Evolutionary conservation across 1,140 invertebrate genomes (phyloP).

Genomic region (Drosophila seguyi): DNA sequence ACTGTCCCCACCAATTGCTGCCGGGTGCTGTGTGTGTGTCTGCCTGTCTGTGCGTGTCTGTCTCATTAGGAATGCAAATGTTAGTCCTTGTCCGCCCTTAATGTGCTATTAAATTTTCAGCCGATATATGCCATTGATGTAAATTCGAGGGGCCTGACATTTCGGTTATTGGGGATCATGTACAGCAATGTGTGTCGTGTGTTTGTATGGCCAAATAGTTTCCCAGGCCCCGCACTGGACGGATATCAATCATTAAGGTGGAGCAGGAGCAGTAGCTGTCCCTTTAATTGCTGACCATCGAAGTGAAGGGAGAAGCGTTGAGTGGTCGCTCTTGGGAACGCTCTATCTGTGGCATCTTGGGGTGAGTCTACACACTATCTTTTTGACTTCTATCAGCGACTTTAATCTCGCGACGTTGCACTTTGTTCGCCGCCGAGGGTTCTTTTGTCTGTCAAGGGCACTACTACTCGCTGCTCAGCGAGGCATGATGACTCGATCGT

Average conservation of each 20-base stretch:
- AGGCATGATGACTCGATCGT: slow-evolving; percentile 42
- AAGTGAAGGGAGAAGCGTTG: slow-evolving; percentile 26
- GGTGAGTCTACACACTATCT: slow-evolving; percentile 18
- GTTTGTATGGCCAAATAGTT: slow-evolving; percentile 27
- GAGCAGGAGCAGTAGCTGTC: neutral
- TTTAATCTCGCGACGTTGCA: slow-evolving; percentile 36
- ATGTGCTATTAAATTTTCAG: slow-evolving; percentile 67
- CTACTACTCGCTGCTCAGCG: slow-evolving; percentile 19
- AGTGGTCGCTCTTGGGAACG: slow-evolving; percentile 36
- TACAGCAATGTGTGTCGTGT: slow-evolving; percentile 5
- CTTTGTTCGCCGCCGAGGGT: slow-evolving; percentile 24
- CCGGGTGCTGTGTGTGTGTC: slow-evolving; percentile 1
- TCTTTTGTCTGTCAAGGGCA: slow-evolving; percentile 27
- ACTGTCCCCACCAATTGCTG: slow-evolving; percentile 55
- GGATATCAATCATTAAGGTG: slow-evolving; percentile 66
- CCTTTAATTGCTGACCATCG: slow-evolving; percentile 41
- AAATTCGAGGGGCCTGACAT: slow-evolving; percentile 55
- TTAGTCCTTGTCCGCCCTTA: slow-evolving; percentile 55
- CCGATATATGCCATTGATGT: slow-evolving; percentile 53
- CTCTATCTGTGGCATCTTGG: slow-evolving; percentile 33
- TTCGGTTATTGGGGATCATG: slow-evolving; percentile 45
- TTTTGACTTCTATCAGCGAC: slow-evolving; percentile 36
- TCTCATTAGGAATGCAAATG: slow-evolving; percentile 73
- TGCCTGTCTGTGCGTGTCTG: slow-evolving; percentile 3
- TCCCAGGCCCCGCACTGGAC: slow-evolving; percentile 42